Evolutionary conservation across 2,113 vertebrate genomes (phyloP).

Genomic region (Scomber colias): DNA sequence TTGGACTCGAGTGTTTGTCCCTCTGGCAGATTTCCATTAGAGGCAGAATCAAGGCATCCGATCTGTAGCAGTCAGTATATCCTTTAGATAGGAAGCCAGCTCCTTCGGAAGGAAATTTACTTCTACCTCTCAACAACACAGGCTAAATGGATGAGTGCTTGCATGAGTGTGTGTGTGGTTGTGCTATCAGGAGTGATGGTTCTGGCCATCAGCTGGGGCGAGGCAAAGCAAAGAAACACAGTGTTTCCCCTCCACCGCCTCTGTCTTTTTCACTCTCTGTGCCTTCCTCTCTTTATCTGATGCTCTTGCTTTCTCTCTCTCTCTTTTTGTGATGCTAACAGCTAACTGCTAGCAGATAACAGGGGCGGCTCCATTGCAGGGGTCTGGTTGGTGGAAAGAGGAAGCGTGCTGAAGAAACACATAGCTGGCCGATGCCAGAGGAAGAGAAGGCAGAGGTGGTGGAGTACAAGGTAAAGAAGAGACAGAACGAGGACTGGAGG

Average conservation of each 20-base stretch:
- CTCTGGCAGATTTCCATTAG: slow-evolving; percentile 53
- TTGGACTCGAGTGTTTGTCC: slow-evolving; percentile 16
- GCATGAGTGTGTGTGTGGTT: slow-evolving; percentile 43
- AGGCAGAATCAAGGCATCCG: slow-evolving; percentile 44
- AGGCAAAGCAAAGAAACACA: slow-evolving; percentile 55
- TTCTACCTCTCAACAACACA: slow-evolving; percentile 39
- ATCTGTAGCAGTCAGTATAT: slow-evolving; percentile 47
- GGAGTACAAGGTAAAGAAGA: slow-evolving; percentile 32
- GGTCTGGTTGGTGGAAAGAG: slow-evolving; percentile 59
- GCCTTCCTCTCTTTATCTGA: background rate
- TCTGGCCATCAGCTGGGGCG: slow-evolving; percentile 38
- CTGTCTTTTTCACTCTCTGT: slow-evolving; percentile 4
- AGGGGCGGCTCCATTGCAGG: slow-evolving; percentile 73
- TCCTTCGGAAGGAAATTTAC: slow-evolving; percentile 50
- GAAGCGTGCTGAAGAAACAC: slow-evolving; percentile 59
- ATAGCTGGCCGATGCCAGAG: slow-evolving; percentile 42
- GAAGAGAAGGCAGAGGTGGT: slow-evolving; percentile 40
- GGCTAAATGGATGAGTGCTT: slow-evolving; percentile 33
- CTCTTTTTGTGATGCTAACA: slow-evolving; percentile 73
- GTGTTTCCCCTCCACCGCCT: slow-evolving; percentile 25
- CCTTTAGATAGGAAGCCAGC: slow-evolving; percentile 43
- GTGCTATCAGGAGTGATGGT: slow-evolving; percentile 39
- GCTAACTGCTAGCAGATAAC: slow-evolving; percentile 55
- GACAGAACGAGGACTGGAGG: slow-evolving; percentile 30
- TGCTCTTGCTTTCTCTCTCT: background rate